These are phyloP conservation scores for Drosophila robusta DNA, from an alignment of 2,888 invertebrate genomes.

Conservation along the genomic window DNA sequence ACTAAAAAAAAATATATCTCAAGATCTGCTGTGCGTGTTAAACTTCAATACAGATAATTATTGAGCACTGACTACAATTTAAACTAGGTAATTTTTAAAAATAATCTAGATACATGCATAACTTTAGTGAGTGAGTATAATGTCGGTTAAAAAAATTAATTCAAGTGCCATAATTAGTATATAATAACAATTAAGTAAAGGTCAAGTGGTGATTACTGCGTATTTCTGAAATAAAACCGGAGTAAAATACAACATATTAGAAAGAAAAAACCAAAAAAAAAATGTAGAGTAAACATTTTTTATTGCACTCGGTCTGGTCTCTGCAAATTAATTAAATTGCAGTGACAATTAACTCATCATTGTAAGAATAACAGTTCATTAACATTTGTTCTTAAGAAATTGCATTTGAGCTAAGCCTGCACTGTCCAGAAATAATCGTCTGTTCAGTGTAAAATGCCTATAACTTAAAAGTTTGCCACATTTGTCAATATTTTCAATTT, in stretches of 20 bases:
- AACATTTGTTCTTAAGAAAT: conserved; percentile 32
- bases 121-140: neutral
- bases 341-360: conserved; percentile 26
- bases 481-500: conserved; percentile 26
- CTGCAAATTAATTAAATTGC: conserved; percentile 9
- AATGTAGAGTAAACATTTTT: neutral
- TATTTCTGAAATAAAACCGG: neutral
- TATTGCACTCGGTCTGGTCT: neutral
- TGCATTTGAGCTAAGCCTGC: conserved; percentile 1
- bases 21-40: conserved; percentile 8
- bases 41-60: conserved; percentile 16
- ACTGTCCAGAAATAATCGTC: conserved; percentile 1
- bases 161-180: neutral
- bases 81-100: conserved; percentile 5
- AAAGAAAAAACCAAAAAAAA: neutral
- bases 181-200: neutral
- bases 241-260: neutral
- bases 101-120: conserved; percentile 1
- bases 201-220: neutral
- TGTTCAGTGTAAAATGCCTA: neutral
- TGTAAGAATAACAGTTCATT: conserved; percentile 28
- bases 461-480: neutral
- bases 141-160: neutral
- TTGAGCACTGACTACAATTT: conserved; percentile 1
- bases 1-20: neutral